Percentiles rank a stretch among this genome's conserved stretches.
phyloP scores from a whole-genome alignment of 2,888 invertebrate genomes.

The Salticus scenicus region DNA sequence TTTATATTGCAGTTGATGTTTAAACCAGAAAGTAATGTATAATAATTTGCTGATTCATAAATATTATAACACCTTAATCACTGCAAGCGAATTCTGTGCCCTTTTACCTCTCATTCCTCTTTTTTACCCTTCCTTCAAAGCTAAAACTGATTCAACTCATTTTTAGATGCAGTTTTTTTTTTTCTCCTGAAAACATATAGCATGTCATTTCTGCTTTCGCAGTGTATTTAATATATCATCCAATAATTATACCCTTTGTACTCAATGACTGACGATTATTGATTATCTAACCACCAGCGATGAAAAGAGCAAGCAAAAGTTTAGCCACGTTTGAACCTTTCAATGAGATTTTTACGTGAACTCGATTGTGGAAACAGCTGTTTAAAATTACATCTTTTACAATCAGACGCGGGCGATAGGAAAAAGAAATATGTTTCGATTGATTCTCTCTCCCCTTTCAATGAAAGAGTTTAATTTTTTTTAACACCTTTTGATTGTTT shows the following conservation, averaged over 20 bases:
- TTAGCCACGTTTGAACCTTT: background rate
- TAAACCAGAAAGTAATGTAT: too few species aligned
- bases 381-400: background rate
- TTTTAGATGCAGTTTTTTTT: too few species aligned
- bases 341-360: background rate
- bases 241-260: background rate
- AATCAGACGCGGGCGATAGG: background rate
- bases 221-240: too few species aligned
- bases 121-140: too few species aligned
- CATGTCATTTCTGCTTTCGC: too few species aligned
- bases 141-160: too few species aligned
- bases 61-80: too few species aligned
- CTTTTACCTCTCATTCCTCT: too few species aligned
- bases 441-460: background rate
- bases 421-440: background rate
- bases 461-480: background rate
- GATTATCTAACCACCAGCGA: constrained; percentile 4
- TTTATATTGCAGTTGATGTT: too few species aligned
- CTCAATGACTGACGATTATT: background rate
- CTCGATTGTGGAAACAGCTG: background rate
- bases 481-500: background rate
- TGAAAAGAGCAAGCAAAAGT: background rate
- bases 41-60: too few species aligned
- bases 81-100: too few species aligned
- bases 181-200: too few species aligned